Evolutionary conservation across 2,113 vertebrate species (phyloP).

Genomic region (Pimephales promelas): DNA sequence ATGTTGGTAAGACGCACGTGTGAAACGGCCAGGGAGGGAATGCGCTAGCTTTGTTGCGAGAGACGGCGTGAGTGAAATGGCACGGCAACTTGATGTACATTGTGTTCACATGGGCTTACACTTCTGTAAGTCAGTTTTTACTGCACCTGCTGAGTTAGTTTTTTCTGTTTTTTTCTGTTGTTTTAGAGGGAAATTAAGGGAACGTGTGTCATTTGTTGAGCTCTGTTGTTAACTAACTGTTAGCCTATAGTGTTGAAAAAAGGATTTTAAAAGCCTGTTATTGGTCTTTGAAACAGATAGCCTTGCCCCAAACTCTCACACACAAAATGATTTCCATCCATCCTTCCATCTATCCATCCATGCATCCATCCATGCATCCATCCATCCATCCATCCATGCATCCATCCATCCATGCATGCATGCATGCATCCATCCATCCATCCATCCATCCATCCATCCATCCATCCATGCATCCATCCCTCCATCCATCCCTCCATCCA

Average conservation of each 20-base stretch:
- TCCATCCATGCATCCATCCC: too few species aligned
- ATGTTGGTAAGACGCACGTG: conserved; percentile 59
- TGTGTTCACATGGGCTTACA: neutral
- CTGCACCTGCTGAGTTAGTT: neutral
- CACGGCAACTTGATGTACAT: neutral
- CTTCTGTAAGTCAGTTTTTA: neutral
- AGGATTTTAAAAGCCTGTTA: neutral
- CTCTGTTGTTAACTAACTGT: too few species aligned
- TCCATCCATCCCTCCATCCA: too few species aligned
- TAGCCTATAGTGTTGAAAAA: too few species aligned
- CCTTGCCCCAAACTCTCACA: neutral
- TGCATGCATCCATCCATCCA: too few species aligned
- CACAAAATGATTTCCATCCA: too few species aligned
- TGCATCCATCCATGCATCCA: too few species aligned
- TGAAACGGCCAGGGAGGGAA: neutral
- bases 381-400: too few species aligned
- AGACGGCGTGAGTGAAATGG: neutral
- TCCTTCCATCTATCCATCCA: too few species aligned
- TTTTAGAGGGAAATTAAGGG: neutral
- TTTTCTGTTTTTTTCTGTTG: neutral
- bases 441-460: too few species aligned
- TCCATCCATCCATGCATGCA: too few species aligned
- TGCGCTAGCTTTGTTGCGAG: neutral
- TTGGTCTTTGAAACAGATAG: neutral
- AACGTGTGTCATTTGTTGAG: neutral